A percentile compares a stretch with the other conserved stretches of the same genome.
phyloP scores from a whole-genome alignment of 2,888 invertebrate genomes.

The Eledona agricola region DNA sequence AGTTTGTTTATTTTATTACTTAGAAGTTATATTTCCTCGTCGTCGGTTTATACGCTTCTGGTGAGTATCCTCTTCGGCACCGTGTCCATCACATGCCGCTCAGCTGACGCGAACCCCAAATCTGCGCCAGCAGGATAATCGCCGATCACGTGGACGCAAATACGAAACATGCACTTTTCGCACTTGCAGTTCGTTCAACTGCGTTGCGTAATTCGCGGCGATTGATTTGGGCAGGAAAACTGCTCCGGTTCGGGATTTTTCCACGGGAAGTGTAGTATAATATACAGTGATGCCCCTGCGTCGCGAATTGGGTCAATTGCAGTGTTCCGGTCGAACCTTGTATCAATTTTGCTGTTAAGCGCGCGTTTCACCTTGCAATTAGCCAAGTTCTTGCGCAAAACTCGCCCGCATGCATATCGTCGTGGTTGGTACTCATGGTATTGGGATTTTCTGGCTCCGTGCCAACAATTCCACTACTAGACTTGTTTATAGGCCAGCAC shows the following conservation, averaged over 20 bases:
- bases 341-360: constrained; percentile 44
- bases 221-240: constrained; percentile 11
- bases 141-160: constrained; percentile 1
- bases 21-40: constrained; percentile 58
- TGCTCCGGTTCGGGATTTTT: too few species aligned
- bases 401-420: constrained; percentile 28
- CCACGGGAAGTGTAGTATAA: too few species aligned
- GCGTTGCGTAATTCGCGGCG: constrained; percentile 11
- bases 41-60: constrained; percentile 57
- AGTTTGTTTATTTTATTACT: constrained; percentile 60
- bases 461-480: constrained; percentile 21
- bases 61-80: constrained; percentile 50
- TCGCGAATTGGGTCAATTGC: constrained; percentile 50
- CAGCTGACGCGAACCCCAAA: constrained; percentile 7
- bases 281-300: background rate
- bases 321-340: constrained; percentile 52
- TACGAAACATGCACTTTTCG: constrained; percentile 1
- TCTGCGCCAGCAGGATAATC: background rate
- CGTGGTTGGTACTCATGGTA: constrained; percentile 1
- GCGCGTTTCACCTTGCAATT: constrained; percentile 42
- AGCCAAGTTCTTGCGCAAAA: constrained; percentile 33
- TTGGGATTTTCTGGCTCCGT: constrained; percentile 23
- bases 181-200: constrained; percentile 19
- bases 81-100: constrained; percentile 1
- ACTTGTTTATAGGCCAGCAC: constrained; percentile 49